These are phyloP conservation scores for Cyphomyrus plagiostoma DNA, from an alignment of 2,113 vertebrate genomes.

Conservation along the genomic window DNA sequence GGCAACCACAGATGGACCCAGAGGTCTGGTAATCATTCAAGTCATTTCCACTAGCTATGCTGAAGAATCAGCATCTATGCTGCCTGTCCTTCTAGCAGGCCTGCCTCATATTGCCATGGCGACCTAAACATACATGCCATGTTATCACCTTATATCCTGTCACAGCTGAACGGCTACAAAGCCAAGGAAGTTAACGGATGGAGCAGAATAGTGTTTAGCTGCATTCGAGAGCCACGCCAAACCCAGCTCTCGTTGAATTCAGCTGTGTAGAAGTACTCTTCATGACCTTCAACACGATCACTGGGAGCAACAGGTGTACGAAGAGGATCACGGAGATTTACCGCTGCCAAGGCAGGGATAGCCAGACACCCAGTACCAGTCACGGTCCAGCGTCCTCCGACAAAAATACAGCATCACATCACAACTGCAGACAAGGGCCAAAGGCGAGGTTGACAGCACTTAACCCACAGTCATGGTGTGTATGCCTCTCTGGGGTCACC, in stretches of 20 bases:
- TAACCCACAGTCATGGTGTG: not conserved
- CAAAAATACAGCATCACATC: not conserved
- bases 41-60: not conserved
- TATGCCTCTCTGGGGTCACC: not conserved
- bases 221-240: not conserved
- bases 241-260: not conserved
- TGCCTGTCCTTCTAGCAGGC: not conserved
- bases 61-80: not conserved
- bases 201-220: not conserved
- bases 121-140: not conserved
- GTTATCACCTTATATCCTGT: not conserved
- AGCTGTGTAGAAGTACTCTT: not conserved
- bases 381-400: not conserved
- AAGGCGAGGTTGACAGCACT: not conserved
- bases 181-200: not conserved
- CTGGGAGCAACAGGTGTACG: not conserved
- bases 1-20: not conserved
- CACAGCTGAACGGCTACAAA: not conserved
- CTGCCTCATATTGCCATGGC: not conserved
- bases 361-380: not conserved
- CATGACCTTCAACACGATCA: conserved; percentile 2
- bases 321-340: not conserved
- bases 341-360: not conserved
- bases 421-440: not conserved
- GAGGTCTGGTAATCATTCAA: not conserved